Percentiles rank a stretch among this genome's conserved stretches.
Conservation (phyloP, 2,888 invertebrate genomes). For the Frankliniella fusca region DNA sequence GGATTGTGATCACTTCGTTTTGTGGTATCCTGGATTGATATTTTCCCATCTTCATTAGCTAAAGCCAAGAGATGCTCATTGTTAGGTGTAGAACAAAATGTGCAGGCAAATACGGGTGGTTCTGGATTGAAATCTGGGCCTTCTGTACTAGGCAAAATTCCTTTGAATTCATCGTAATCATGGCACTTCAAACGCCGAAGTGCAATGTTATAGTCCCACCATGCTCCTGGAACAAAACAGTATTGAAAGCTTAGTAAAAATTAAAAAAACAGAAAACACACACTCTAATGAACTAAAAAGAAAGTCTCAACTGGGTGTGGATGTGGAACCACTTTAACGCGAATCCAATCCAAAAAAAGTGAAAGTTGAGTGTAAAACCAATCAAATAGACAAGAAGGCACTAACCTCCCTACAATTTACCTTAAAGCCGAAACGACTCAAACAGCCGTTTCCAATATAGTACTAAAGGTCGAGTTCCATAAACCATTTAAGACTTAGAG, state of each 20-base stretch:
- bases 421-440: too few species aligned
- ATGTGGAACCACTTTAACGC: too few species aligned
- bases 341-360: too few species aligned
- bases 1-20: slow-evolving; percentile 2
- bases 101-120: slow-evolving; percentile 74
- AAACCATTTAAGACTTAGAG: too few species aligned
- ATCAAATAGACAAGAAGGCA: too few species aligned
- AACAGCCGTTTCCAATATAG: too few species aligned
- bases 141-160: slow-evolving; percentile 40
- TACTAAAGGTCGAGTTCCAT: too few species aligned
- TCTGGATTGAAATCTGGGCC: slow-evolving; percentile 57
- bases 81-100: slow-evolving; percentile 64
- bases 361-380: too few species aligned
- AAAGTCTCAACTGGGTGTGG: too few species aligned
- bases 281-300: too few species aligned
- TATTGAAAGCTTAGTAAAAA: too few species aligned
- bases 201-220: not conserved
- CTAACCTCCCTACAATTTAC: not conserved
- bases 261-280: too few species aligned
- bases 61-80: slow-evolving; percentile 70
- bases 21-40: slow-evolving; percentile 53
- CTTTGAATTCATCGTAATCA: not conserved
- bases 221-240: not conserved
- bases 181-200: not conserved
- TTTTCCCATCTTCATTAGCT: slow-evolving; percentile 80